Base-by-base conservation (phyloP, 1,140 invertebrate genomes). In the Holotrichia oblita region DNA sequence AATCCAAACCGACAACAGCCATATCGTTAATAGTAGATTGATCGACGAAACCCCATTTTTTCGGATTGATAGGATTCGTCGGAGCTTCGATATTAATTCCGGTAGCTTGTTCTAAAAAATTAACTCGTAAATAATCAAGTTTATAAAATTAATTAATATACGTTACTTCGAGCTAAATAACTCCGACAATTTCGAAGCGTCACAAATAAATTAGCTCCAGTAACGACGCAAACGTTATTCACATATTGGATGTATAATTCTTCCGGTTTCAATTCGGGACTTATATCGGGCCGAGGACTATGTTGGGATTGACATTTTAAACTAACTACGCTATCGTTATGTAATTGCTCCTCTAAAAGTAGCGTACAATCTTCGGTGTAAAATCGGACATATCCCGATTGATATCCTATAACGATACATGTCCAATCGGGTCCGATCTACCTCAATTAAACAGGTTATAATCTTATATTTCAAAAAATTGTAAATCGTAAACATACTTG, bases 351-450 rank as follows among this genome's bases (percentile, higher is more conserved):
- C 55, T 92, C 92, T 14, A 98, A 88, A 40, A 99, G 88, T 48
- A 96, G 88, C 80, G 92, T 91, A 41, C 95, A 96, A 83, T 91
- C 93, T 90, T 97, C 97, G 9, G 95, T 96, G 85, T 97, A 98
- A 88, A 98, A 96, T 80, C 93, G 89, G 41, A 98, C 89, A 88
- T 91, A 92, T 40, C 98, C 97, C 79, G 93, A 93, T 81, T 91
- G 92, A 82, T 97, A 95, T 22, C 97, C 97, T 78, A 98, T 90
- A 79, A 94, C 91, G 80, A 98, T 91, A 87, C 96, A 97, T 12
- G 96, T 97, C 97, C 97, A 99, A 86, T 99, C 97, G 61, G 94
- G 91, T n/a, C 91, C 91, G 83, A 92, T 92, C 89, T 90, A 80
- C 85, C 87, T 78, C 77, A 78, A 80, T 34, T 77, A 76, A 40